Percentiles rank a stretch among this genome's conserved stretches.
These are phyloP conservation scores for Steinernema khuongi DNA, from an alignment of 1,140 invertebrate species.

Conservation along the genomic window DNA sequence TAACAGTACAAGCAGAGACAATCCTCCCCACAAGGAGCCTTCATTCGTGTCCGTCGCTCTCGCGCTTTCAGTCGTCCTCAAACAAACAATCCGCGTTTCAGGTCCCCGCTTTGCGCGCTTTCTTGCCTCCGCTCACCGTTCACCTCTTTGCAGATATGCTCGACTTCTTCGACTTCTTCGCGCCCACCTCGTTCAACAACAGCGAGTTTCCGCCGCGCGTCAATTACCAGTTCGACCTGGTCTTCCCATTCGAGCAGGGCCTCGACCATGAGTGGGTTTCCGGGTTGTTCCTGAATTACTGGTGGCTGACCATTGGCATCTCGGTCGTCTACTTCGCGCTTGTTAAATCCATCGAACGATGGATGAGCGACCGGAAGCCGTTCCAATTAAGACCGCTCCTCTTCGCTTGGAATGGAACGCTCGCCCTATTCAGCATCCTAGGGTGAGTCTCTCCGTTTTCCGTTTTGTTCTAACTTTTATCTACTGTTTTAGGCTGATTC, in stretches of 20 bases:
- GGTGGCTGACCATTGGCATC: conserved; percentile 17
- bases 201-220: conserved; percentile 12
- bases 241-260: conserved; percentile 20
- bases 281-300: neutral
- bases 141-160: neutral
- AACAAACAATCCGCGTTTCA: neutral
- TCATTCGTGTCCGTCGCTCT: too few species aligned
- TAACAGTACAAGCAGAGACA: too few species aligned
- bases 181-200: neutral
- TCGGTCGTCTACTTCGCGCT: conserved; percentile 75
- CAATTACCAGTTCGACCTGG: conserved; percentile 13
- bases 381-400: conserved; percentile 77
- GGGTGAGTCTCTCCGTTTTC: conserved; percentile 14
- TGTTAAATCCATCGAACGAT: conserved; percentile 81
- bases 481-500: conserved; percentile 66
- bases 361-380: conserved; percentile 78
- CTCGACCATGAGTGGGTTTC: conserved; percentile 10
- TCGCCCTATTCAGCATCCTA: conserved; percentile 77
- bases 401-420: conserved; percentile 78
- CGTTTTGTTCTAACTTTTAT: neutral
- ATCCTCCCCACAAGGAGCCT: too few species aligned
- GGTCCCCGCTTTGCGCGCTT: neutral
- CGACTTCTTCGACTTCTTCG: neutral
- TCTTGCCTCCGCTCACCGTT: neutral
- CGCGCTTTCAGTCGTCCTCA: too few species aligned